phyloP scores from a whole-genome alignment of 1,140 invertebrate genomes.

The Tetranychus urticae region DNA sequence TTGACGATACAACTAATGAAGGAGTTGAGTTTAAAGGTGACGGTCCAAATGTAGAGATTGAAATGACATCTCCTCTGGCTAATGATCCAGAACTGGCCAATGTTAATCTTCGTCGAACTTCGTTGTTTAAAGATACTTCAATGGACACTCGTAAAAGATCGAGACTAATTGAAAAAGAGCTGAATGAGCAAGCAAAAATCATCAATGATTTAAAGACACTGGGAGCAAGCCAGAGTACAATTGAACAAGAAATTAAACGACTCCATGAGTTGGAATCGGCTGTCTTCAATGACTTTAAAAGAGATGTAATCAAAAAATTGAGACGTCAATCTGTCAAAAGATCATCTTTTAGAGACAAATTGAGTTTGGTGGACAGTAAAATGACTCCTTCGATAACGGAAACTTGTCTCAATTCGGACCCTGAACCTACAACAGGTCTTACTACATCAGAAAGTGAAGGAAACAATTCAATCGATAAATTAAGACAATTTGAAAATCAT shows the following conservation, averaged over 20 bases:
- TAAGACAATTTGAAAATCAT: too few species aligned
- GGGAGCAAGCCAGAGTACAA: slow-evolving; percentile 67
- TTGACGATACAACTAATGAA: slow-evolving; percentile 5
- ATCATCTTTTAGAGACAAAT: background rate
- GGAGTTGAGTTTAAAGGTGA: slow-evolving; percentile 5
- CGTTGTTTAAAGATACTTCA: slow-evolving; percentile 60
- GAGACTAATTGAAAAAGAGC: slow-evolving; percentile 83
- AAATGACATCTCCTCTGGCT: background rate
- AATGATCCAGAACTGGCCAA: background rate
- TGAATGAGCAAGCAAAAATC: slow-evolving; percentile 83
- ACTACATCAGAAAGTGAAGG: too few species aligned
- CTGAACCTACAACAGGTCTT: too few species aligned
- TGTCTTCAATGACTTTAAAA: slow-evolving; percentile 48
- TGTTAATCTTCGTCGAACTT: slow-evolving; percentile 32
- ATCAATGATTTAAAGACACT: slow-evolving; percentile 63
- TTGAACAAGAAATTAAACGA: slow-evolving; percentile 67
- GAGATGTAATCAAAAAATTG: slow-evolving; percentile 68
- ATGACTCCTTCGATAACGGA: too few species aligned
- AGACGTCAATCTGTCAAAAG: slow-evolving; percentile 48
- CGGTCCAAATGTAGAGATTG: background rate
- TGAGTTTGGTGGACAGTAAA: background rate
- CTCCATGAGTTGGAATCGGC: slow-evolving; percentile 72
- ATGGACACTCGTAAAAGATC: slow-evolving; percentile 68
- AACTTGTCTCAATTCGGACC: too few species aligned
- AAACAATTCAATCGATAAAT: too few species aligned